phyloP scores from a whole-genome alignment of 2,888 invertebrate genomes.

The Penaeus monodon region DNA sequence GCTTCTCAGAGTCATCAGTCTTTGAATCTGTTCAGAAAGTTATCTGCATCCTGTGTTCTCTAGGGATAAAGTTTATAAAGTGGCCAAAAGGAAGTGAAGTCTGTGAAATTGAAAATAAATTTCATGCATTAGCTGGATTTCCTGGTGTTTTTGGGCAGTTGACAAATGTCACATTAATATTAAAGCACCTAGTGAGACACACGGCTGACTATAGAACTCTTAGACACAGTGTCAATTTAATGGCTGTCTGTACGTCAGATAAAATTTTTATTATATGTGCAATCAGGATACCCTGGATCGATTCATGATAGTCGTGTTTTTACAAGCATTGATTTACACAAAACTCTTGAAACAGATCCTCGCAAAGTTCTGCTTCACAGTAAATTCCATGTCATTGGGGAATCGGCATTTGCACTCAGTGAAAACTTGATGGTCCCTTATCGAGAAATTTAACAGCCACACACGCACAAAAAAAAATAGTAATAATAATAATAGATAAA shows the following conservation, averaged over 20 bases:
- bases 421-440: too few relatives aligned
- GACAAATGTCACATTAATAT: slow-evolving; percentile 8
- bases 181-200: background rate
- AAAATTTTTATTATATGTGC: background rate
- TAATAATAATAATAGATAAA: too few relatives aligned
- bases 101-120: background rate
- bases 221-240: slow-evolving; percentile 20
- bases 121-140: slow-evolving; percentile 6
- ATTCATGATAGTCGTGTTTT: slow-evolving; percentile 3
- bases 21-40: background rate
- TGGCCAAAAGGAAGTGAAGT: background rate
- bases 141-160: slow-evolving; percentile 13
- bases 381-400: too few relatives aligned
- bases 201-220: slow-evolving; percentile 13
- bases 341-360: too few relatives aligned
- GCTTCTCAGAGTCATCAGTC: background rate
- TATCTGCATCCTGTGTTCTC: background rate
- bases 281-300: slow-evolving; percentile 7
- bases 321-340: too few relatives aligned
- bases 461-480: too few relatives aligned
- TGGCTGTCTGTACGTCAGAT: slow-evolving; percentile 3
- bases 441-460: too few relatives aligned
- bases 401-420: too few relatives aligned
- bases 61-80: background rate
- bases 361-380: too few relatives aligned